Evolutionary conservation across 2,113 vertebrate species (phyloP).

Genomic region (Polypterus senegalus): DNA sequence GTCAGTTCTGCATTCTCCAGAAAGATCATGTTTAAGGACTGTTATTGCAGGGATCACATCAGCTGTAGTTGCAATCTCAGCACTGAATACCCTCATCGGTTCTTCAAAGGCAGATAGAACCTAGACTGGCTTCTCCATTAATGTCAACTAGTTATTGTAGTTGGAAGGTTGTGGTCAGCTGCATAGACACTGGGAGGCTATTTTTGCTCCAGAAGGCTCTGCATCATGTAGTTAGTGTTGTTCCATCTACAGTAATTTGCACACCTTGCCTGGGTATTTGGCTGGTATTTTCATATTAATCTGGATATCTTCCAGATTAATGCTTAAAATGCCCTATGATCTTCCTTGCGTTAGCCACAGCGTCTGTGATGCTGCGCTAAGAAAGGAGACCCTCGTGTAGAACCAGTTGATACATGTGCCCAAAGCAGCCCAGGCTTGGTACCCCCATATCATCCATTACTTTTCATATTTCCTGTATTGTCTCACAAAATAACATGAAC

Average conservation of each 20-base stretch:
- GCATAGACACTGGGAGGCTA: constrained; percentile 1
- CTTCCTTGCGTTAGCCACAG: constrained; percentile 15
- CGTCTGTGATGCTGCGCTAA: constrained; percentile 6
- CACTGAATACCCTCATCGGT: constrained; percentile 6
- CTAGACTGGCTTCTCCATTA: constrained; percentile 11
- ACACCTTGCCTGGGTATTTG: constrained; percentile 13
- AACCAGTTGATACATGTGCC: constrained; percentile 12
- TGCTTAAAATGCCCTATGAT: constrained; percentile 16
- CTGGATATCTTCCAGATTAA: constrained; percentile 11
- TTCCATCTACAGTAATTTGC: neutral
- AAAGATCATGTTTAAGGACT: constrained; percentile 6
- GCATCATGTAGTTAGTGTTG: constrained; percentile 14
- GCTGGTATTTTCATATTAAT: constrained; percentile 1
- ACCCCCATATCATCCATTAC: constrained; percentile 8
- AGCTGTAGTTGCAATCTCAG: neutral
- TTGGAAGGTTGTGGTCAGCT: constrained; percentile 6
- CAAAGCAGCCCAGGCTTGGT: constrained; percentile 3
- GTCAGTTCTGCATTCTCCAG: constrained; percentile 8
- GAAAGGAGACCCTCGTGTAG: constrained; percentile 14
- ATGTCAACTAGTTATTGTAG: constrained; percentile 10
- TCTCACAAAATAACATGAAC: constrained; percentile 10
- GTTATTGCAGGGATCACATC: constrained; percentile 9
- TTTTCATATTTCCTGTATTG: constrained; percentile 8
- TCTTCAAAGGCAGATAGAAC: constrained; percentile 13
- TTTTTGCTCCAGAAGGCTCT: constrained; percentile 8